Evolutionary conservation across 1,140 invertebrate species (phyloP).

Genomic region (Onthophagus taurus): DNA sequence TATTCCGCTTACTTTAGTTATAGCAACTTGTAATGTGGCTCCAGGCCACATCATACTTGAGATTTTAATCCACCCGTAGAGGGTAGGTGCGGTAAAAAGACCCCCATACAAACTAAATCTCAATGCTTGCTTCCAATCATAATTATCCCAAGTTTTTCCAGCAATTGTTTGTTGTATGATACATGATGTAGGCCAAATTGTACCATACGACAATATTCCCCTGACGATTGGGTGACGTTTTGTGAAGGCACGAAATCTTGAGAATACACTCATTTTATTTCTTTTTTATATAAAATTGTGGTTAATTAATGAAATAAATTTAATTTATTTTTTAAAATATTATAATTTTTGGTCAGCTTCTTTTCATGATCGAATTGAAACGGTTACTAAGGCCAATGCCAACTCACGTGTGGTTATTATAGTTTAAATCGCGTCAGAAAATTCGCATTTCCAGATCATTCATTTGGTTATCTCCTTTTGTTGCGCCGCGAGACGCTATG

Average conservation of each 20-base stretch:
- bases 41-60: conserved; percentile 54
- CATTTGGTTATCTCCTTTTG: too few relatives aligned
- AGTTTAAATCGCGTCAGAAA: too few relatives aligned
- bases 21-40: conserved; percentile 49
- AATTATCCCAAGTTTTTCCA: conserved; percentile 45
- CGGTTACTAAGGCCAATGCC: too few relatives aligned
- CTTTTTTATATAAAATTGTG: too few relatives aligned
- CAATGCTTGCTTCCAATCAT: conserved; percentile 46
- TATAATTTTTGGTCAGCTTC: too few relatives aligned
- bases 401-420: too few relatives aligned
- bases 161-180: conserved; percentile 42
- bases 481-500: too few relatives aligned
- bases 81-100: conserved; percentile 59
- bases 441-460: too few relatives aligned
- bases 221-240: conserved; percentile 45
- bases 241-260: conserved; percentile 29
- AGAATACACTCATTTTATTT: too few relatives aligned
- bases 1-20: conserved; percentile 50
- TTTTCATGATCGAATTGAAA: too few relatives aligned
- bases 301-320: too few relatives aligned
- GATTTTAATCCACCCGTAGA: conserved; percentile 59
- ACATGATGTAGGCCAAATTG: conserved; percentile 44
- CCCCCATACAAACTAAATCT: conserved; percentile 60
- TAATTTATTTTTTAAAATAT: too few relatives aligned
- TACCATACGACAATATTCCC: conserved; percentile 62